A percentile compares a stretch with the other conserved stretches of the same genome.
Conservation (phyloP, 2,888 invertebrate species). For the Notodonta dromedarius region DNA sequence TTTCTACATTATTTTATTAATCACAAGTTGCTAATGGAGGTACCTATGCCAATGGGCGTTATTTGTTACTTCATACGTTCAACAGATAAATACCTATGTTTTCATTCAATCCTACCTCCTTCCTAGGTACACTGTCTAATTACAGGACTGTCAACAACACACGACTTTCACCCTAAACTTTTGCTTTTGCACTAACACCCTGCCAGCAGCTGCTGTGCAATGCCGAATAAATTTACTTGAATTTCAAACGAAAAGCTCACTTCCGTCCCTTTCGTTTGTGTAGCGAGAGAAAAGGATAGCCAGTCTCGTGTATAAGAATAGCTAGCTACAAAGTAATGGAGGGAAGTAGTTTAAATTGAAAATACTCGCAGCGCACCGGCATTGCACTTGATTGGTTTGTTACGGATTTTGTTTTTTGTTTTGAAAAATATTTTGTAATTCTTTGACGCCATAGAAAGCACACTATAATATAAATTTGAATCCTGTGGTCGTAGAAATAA, state of each 20-base stretch:
- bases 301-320: conserved; percentile 22
- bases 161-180: conserved; percentile 46
- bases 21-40: too few species aligned
- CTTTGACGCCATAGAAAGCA: too few species aligned
- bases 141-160: conserved; percentile 48
- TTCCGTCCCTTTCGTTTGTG: conserved; percentile 23
- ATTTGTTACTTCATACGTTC: conserved; percentile 6
- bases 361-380: conserved; percentile 35
- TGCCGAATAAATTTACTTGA: conserved; percentile 39
- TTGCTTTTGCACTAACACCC: conserved; percentile 45
- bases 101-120: conserved; percentile 36
- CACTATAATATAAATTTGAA: too few species aligned
- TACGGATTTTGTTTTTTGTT: conserved; percentile 41
- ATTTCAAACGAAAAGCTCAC: conserved; percentile 28
- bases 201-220: conserved; percentile 26
- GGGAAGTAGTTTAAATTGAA: conserved; percentile 44
- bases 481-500: too few species aligned
- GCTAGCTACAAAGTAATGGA: conserved; percentile 21
- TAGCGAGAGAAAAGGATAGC: conserved; percentile 22
- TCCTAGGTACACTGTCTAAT: conserved; percentile 45
- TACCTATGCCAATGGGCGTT: too few species aligned
- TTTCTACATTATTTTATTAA: too few species aligned
- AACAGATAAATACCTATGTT: conserved; percentile 42
- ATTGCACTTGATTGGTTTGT: conserved; percentile 49
- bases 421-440: not conserved